phyloP scores from a whole-genome alignment of 2,113 vertebrate genomes.

The Anolis carolinensis region DNA sequence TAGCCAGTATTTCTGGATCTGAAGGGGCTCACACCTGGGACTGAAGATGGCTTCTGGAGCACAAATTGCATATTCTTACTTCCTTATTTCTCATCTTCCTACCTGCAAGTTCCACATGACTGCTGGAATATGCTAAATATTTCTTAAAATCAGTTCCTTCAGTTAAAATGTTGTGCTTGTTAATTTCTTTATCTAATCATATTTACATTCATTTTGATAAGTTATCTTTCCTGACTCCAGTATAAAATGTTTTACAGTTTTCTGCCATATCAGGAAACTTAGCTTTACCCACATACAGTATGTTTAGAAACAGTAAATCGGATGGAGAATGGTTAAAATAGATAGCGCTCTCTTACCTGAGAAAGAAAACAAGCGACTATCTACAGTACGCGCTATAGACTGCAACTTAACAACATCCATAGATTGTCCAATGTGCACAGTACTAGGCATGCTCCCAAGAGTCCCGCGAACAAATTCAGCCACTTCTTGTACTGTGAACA shows the following conservation, averaged over 20 bases:
- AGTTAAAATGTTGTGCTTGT: background rate
- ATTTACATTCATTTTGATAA: background rate
- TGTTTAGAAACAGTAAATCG: background rate
- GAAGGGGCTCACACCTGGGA: too few species aligned
- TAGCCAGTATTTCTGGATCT: too few species aligned
- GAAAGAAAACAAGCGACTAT: slow-evolving; percentile 95
- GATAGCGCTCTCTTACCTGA: slow-evolving; percentile 76
- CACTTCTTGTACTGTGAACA: slow-evolving; percentile 97
- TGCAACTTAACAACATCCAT: slow-evolving; percentile 97
- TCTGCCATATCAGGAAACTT: background rate
- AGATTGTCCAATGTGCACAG: slow-evolving; percentile 92
- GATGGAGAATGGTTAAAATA: background rate
- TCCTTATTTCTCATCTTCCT: too few species aligned
- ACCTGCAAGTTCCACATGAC: background rate
- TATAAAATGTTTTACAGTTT: background rate
- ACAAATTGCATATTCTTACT: too few species aligned
- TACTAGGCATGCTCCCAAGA: slow-evolving; percentile 95
- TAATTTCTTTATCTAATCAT: background rate
- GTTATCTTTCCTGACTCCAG: background rate
- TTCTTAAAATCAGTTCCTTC: background rate
- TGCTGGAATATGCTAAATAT: background rate
- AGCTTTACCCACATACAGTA: background rate
- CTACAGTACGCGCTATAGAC: slow-evolving; percentile 94
- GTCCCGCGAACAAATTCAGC: slow-evolving; percentile 94
- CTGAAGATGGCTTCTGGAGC: too few species aligned